Percentiles rank a stretch among this genome's conserved stretches.
These are phyloP conservation scores for Penaeus japonicus DNA, from an alignment of 1,140 invertebrate genomes.

Conservation along the genomic window DNA sequence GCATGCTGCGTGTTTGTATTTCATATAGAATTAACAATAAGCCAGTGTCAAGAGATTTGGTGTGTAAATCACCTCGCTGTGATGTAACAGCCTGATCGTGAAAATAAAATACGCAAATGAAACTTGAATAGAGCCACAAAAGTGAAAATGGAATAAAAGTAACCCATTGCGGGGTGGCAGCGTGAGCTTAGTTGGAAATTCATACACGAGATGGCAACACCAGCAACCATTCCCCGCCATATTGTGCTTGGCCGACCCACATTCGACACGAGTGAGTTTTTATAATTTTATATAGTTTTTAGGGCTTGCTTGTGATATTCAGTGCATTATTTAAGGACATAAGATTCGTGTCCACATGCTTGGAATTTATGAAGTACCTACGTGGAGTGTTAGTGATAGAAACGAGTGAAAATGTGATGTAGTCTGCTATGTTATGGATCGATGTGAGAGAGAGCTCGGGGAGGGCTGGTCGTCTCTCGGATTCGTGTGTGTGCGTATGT, in stretches of 20 bases:
- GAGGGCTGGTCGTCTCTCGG: constrained; percentile 46
- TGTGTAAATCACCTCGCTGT: background rate
- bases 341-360: constrained; percentile 25
- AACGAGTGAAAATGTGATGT: constrained; percentile 52
- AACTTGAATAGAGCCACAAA: constrained; percentile 18
- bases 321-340: constrained; percentile 37
- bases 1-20: constrained; percentile 21
- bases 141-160: constrained; percentile 30
- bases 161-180: constrained; percentile 38
- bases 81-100: too few species aligned
- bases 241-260: constrained; percentile 47
- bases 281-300: constrained; percentile 45
- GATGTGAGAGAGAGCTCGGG: constrained; percentile 51
- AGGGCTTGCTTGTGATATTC: constrained; percentile 43
- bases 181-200: constrained; percentile 47
- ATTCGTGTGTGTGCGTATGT: constrained; percentile 47
- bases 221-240: constrained; percentile 52
- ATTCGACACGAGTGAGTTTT: constrained; percentile 53
- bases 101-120: background rate
- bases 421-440: constrained; percentile 56
- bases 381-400: constrained; percentile 16
- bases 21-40: background rate
- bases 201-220: constrained; percentile 54
- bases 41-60: background rate
- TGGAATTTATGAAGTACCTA: constrained; percentile 29